Conservation (phyloP, 2,113 vertebrate species). For the Pomatorhinus ruficollis region DNA sequence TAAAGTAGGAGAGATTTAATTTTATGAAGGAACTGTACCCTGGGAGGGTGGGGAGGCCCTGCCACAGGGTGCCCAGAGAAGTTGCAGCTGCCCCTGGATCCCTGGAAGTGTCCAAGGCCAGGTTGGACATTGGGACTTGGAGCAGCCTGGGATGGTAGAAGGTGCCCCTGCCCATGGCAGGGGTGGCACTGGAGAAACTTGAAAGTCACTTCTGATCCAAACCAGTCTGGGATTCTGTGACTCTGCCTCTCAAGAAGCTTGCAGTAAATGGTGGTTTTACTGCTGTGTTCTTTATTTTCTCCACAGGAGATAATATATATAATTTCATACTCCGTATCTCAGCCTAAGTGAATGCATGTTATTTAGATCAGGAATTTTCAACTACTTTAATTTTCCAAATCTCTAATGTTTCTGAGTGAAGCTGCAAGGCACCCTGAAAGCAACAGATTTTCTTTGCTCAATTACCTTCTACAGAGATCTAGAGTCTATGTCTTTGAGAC, state of each 20-base stretch:
- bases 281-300: not conserved
- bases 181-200: fast-evolving
- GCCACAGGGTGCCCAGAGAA: not conserved
- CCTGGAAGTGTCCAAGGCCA: not conserved
- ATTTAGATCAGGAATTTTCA: not conserved
- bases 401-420: not conserved
- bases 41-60: not conserved
- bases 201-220: not conserved
- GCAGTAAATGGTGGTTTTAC: not conserved
- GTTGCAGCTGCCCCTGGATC: not conserved
- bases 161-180: not conserved
- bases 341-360: not conserved
- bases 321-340: not conserved
- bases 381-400: not conserved
- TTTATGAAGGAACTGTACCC: not conserved
- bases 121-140: not conserved
- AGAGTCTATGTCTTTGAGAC: not conserved
- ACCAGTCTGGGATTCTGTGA: not conserved
- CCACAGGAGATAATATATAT: not conserved
- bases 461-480: not conserved
- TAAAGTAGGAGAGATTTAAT: not conserved
- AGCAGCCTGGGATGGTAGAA: fast-evolving
- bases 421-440: not conserved
- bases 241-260: not conserved
- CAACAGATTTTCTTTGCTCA: not conserved